phyloP scores from a whole-genome alignment of 2,113 vertebrate species.

The Sapayoa aenigma region DNA sequence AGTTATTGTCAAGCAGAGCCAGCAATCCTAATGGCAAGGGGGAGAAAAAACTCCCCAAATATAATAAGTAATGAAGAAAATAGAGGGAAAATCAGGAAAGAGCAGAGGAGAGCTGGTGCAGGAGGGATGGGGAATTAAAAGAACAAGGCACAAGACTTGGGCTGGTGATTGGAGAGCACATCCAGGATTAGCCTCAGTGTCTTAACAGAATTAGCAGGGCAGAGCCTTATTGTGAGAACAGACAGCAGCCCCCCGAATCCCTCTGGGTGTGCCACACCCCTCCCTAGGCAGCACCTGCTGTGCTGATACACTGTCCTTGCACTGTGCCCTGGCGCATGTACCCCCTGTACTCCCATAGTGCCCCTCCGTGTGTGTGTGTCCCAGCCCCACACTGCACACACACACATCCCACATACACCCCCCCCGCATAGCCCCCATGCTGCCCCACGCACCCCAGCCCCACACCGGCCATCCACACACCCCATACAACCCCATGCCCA shows the following conservation, averaged over 20 bases:
- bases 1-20: background rate
- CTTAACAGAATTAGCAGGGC: background rate
- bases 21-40: background rate
- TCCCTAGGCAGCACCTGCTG: background rate
- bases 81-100: background rate
- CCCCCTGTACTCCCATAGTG: background rate
- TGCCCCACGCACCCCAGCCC: background rate
- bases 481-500: background rate
- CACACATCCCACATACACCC: background rate
- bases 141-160: background rate
- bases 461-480: background rate
- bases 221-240: background rate
- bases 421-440: background rate
- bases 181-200: background rate
- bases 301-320: background rate
- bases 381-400: background rate
- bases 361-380: background rate
- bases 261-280: background rate
- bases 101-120: background rate
- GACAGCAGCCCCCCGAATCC: background rate
- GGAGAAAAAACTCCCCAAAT: background rate
- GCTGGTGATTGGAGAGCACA: background rate
- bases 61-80: background rate
- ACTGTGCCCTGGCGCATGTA: too few species aligned
- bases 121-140: background rate